phyloP scores from a whole-genome alignment of 2,888 invertebrate genomes.

The Andrena bicolor region DNA sequence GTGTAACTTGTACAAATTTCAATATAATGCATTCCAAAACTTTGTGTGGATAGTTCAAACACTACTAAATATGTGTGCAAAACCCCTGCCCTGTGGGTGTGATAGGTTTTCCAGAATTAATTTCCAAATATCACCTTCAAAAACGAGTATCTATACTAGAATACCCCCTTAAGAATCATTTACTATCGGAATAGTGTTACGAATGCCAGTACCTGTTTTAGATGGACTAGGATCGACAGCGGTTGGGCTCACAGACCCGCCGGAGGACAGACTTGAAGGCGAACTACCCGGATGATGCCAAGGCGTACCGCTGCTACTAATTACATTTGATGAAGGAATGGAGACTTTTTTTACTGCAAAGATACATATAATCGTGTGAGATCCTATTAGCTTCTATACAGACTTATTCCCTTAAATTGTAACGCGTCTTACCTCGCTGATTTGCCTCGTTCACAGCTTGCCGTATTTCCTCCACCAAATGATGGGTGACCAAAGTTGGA shows the following conservation, averaged over 20 bases:
- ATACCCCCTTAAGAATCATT: not conserved
- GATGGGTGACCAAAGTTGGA: slow-evolving; percentile 91
- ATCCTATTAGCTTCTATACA: not conserved
- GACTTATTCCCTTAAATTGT: not conserved
- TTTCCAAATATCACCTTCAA: too few relatives aligned
- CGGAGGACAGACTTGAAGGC: slow-evolving; percentile 89
- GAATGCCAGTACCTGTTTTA: slow-evolving; percentile 77
- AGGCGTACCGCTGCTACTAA: slow-evolving; percentile 80
- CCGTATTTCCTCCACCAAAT: slow-evolving; percentile 94
- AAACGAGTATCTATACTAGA: too few relatives aligned
- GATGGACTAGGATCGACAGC: slow-evolving; percentile 82
- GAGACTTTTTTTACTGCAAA: slow-evolving; percentile 88
- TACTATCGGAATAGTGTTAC: not conserved
- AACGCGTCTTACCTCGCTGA: slow-evolving; percentile 89
- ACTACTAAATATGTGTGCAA: too few relatives aligned
- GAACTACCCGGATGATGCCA: slow-evolving; percentile 88
- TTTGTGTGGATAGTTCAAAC: too few relatives aligned
- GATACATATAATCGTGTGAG: not conserved
- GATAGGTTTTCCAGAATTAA: too few relatives aligned
- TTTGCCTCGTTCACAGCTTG: slow-evolving; percentile 95
- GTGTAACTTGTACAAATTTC: too few relatives aligned
- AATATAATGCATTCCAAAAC: too few relatives aligned
- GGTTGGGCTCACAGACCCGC: slow-evolving; percentile 84
- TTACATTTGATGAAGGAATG: slow-evolving; percentile 88
- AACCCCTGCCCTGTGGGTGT: too few relatives aligned